Evolutionary conservation across 2,797 vertebrate genomes (phyloP).

Genomic region (Phylloscopus collybita): DNA sequence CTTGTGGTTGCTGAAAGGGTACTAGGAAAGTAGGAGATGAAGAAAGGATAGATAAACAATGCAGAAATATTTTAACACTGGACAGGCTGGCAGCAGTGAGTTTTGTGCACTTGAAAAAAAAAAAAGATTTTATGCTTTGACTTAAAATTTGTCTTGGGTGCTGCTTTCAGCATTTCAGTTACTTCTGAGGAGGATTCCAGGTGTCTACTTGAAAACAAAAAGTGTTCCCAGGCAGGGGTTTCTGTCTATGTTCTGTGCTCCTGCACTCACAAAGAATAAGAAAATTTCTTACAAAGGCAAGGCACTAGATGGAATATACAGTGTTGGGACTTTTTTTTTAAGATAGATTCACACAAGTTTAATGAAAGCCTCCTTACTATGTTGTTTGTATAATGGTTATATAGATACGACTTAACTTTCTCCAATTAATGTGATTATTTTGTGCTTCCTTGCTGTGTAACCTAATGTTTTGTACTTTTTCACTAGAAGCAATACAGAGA

Average conservation of each 20-base stretch:
- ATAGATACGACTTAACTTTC: not conserved
- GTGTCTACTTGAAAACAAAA: slow-evolving; percentile 32
- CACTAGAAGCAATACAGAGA: not conserved
- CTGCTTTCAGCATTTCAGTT: slow-evolving; percentile 21
- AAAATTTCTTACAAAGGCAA: not conserved
- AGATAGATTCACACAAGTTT: not conserved
- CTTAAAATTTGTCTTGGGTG: not conserved
- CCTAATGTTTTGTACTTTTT: not conserved
- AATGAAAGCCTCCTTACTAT: not conserved
- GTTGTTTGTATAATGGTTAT: not conserved
- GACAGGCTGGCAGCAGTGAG: not conserved
- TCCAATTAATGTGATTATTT: not conserved
- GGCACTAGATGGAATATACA: not conserved
- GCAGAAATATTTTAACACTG: not conserved
- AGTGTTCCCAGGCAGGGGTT: slow-evolving; percentile 13
- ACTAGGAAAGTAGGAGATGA: not conserved
- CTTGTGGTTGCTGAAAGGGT: not conserved
- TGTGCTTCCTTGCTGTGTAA: not conserved
- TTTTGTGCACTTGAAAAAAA: not conserved
- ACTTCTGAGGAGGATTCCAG: slow-evolving; percentile 18
- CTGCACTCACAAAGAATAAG: not conserved
- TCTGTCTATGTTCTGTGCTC: not conserved
- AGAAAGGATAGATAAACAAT: not conserved
- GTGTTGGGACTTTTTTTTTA: not conserved
- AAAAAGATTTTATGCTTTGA: not conserved